phyloP scores from a whole-genome alignment of 2,113 vertebrate genomes.

The Rhinolophus sinicus region DNA sequence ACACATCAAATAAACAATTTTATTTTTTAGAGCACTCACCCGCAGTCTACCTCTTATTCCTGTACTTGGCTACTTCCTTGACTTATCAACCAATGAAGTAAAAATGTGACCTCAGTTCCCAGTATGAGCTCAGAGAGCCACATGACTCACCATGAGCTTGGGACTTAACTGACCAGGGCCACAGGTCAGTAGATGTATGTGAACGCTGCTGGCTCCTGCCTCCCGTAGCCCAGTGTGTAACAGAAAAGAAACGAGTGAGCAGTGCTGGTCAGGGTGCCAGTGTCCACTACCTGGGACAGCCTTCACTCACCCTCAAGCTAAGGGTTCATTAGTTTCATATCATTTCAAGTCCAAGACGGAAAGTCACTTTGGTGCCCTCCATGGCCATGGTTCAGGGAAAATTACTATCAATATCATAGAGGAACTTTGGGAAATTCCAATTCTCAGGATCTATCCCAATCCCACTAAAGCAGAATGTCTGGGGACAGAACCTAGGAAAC shows the following conservation, averaged over 20 bases:
- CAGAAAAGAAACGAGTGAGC: neutral
- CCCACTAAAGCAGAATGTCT: neutral
- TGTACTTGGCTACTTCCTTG: neutral
- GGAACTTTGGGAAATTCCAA: neutral
- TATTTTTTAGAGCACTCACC: neutral
- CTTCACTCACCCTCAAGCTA: neutral
- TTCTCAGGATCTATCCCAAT: neutral
- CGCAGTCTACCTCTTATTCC: neutral
- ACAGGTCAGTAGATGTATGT: fast-evolving
- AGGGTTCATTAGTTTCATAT: neutral
- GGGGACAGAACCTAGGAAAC: neutral
- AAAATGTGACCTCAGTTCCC: neutral
- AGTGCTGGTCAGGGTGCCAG: fast-evolving
- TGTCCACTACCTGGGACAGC: neutral
- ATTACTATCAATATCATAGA: neutral
- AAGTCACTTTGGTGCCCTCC: neutral
- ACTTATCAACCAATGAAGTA: neutral
- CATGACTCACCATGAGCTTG: neutral
- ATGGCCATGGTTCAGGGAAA: neutral
- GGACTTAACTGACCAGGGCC: neutral
- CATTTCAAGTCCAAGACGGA: neutral
- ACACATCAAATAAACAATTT: neutral
- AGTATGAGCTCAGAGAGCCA: neutral
- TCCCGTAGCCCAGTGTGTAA: neutral
- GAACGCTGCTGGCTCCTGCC: too few relatives aligned